A percentile compares a stretch with the other conserved stretches of the same genome.
These are phyloP conservation scores for Conus canariensis DNA, from an alignment of 2,888 invertebrate species.

Conservation along the genomic window DNA sequence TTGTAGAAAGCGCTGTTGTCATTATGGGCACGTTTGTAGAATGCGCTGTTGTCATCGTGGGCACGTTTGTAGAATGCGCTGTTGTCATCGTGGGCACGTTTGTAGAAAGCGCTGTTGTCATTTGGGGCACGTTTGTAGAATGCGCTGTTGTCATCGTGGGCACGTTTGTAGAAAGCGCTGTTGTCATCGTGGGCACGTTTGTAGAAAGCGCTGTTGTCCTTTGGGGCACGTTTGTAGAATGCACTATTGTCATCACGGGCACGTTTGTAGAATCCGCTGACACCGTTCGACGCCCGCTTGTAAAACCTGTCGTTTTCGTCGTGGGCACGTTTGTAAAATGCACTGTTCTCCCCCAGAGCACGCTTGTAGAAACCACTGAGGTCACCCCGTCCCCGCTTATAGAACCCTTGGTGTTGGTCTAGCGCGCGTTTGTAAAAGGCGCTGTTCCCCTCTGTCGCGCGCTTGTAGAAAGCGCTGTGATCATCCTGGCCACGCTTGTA, in stretches of 20 bases:
- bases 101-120: constrained; percentile 21
- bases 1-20: constrained; percentile 35
- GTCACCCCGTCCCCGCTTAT: constrained; percentile 32
- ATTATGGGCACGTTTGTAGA: not conserved
- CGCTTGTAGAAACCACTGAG: constrained; percentile 37
- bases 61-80: constrained; percentile 44
- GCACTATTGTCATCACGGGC: not conserved
- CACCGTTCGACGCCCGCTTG: constrained; percentile 25
- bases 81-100: not conserved
- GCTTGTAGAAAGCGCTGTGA: constrained; percentile 38
- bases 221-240: constrained; percentile 40
- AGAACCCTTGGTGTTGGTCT: not conserved
- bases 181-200: constrained; percentile 34
- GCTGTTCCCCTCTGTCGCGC: constrained; percentile 19
- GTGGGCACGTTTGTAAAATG: constrained; percentile 41
- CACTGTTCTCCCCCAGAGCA: not conserved
- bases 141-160: not conserved
- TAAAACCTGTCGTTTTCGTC: constrained; percentile 11
- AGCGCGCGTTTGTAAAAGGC: constrained; percentile 42
- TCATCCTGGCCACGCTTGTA: constrained; percentile 33
- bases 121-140: constrained; percentile 42
- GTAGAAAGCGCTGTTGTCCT: constrained; percentile 36
- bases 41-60: not conserved
- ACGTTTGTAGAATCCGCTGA: constrained; percentile 44
- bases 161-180: constrained; percentile 47